Base-by-base conservation (phyloP, 2,888 invertebrate genomes). In the Carcina quercana region DNA sequence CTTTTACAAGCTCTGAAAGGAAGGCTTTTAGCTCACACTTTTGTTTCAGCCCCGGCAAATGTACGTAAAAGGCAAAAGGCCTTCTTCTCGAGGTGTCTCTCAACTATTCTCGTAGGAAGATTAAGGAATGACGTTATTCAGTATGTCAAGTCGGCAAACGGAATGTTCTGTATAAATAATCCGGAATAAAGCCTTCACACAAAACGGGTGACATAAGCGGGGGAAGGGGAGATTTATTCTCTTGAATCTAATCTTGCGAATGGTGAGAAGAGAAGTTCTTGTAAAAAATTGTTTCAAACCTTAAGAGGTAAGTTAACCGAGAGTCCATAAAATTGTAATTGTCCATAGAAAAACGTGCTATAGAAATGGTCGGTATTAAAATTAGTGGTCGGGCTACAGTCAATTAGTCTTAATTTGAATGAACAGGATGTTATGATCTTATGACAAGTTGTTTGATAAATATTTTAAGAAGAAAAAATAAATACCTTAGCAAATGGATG, bases 161-260 rank as follows among this genome's bases (percentile, higher is more conserved):
- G 67, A 69, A 74, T 72, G 71, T 67, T 72, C 66, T 59, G 61
- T 70, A 73, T 74, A 75, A 75, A 75, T 76, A 76, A 75, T 73
- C 68, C 61, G 41, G 67, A 66, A 73, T 74, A 74, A 73, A 75
- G 74, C 67, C 70, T 67, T 70, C 67, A 69, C 65, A 72, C 69
- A 74, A 70, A 72, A 68, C 59, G 69, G 63, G 65, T 52, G 63
- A 70, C 67, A 63, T 66, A 56, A 70, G 67, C 57, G 65, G 64
- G 60, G 68, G 65, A 60, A 62, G 56, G 60, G 64, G 59, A 74
- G 76, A 82, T 80, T 78, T 82, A 82, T 80, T 68, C 72, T 58
- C 70, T 69, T 63, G 75, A 75, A 78, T 80, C 71, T 79, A 79
- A 79, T 80, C 76, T 80, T 72, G 73, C 53, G 74, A 71, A 75